These are phyloP conservation scores for Edolisoma coerulescens DNA, from an alignment of 2,113 vertebrate species.

Conservation along the genomic window DNA sequence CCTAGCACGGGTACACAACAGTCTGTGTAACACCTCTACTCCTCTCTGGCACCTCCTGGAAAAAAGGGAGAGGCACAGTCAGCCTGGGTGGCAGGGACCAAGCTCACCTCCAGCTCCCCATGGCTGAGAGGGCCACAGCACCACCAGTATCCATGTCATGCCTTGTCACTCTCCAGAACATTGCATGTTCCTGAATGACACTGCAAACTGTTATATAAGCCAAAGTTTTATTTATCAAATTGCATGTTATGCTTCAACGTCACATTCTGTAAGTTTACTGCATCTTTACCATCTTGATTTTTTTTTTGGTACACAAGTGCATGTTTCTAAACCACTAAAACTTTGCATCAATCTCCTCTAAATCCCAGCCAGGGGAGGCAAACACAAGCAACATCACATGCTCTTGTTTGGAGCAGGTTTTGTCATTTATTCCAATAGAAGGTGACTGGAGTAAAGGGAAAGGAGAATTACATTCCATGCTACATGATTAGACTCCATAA, in stretches of 20 bases:
- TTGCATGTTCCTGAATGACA: background rate
- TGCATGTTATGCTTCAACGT: rapidly evolving
- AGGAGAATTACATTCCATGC: background rate
- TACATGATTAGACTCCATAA: background rate
- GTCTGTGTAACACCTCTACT: background rate
- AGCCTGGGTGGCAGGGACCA: background rate
- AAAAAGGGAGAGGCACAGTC: background rate
- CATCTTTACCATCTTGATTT: background rate
- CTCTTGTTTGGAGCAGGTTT: background rate
- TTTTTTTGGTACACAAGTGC: background rate
- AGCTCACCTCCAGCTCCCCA: background rate
- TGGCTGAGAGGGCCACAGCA: background rate
- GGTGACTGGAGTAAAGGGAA: background rate
- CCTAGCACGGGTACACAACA: background rate
- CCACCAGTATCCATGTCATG: background rate
- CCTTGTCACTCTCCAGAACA: background rate
- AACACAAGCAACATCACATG: background rate
- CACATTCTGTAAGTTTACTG: background rate
- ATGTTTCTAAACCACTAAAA: background rate
- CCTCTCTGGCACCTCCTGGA: background rate
- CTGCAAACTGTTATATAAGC: background rate
- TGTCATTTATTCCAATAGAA: background rate
- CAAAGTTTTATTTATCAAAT: background rate
- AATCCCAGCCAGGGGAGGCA: background rate
- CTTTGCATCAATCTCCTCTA: background rate